phyloP scores from a whole-genome alignment of 2,888 invertebrate species.

The Pachliopta kotzebuea region DNA sequence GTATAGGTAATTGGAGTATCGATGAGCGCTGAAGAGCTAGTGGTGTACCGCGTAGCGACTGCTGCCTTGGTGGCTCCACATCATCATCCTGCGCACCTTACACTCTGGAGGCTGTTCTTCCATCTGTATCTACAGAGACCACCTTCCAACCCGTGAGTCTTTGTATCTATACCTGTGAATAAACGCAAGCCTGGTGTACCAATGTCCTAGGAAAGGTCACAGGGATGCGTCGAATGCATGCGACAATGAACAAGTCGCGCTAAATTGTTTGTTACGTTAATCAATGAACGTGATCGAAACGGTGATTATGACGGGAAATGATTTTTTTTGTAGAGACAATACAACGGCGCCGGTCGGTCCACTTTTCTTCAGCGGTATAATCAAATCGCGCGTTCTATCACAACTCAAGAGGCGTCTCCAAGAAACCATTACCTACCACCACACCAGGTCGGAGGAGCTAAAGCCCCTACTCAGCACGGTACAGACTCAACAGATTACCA shows the following conservation, averaged over 20 bases:
- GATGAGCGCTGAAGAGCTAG: slow-evolving; percentile 53
- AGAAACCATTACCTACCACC: slow-evolving; percentile 57
- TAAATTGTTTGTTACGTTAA: too few relatives aligned
- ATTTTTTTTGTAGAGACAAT: slow-evolving; percentile 39
- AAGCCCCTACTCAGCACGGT: slow-evolving; percentile 35
- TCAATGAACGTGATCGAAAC: too few relatives aligned
- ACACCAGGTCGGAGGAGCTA: slow-evolving; percentile 43
- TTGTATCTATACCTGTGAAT: too few relatives aligned
- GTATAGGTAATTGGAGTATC: slow-evolving; percentile 52
- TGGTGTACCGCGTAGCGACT: slow-evolving; percentile 52
- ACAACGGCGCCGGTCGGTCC: slow-evolving; percentile 58
- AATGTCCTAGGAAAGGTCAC: too few relatives aligned
- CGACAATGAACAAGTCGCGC: too few relatives aligned
- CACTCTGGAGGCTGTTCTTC: slow-evolving; percentile 63
- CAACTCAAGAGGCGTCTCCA: slow-evolving; percentile 58
- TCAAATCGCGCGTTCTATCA: slow-evolving; percentile 58
- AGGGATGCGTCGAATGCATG: too few relatives aligned
- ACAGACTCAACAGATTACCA: slow-evolving; percentile 4
- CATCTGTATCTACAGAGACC: slow-evolving; percentile 62
- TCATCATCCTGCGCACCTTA: slow-evolving; percentile 55
- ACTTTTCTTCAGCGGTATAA: slow-evolving; percentile 66
- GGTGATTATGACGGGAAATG: too few relatives aligned
- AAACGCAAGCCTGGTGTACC: too few relatives aligned
- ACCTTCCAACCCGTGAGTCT: slow-evolving; percentile 44
- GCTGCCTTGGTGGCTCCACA: slow-evolving; percentile 50